Evolutionary conservation across 2,113 vertebrate species (phyloP).

Genomic region (Microtus richardsoni): DNA sequence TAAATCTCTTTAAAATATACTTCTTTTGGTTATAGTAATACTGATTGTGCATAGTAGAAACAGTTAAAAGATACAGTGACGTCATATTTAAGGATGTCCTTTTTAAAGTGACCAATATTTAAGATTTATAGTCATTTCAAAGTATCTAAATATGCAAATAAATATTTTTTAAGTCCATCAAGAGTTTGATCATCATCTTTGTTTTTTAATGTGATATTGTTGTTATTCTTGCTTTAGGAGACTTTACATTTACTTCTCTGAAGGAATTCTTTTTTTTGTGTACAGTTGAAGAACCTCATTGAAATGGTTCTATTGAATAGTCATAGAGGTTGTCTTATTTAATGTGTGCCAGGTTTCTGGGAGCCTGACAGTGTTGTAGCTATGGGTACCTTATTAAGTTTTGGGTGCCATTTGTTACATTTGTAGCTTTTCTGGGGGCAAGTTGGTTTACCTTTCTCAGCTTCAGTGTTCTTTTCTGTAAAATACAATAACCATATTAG

Average conservation of each 20-base stretch:
- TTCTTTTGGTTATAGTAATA: slow-evolving; percentile 14
- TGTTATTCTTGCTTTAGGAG: slow-evolving; percentile 6
- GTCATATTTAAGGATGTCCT: not conserved
- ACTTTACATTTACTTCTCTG: slow-evolving; percentile 43
- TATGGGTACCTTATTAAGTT: not conserved
- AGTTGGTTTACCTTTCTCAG: slow-evolving; percentile 37
- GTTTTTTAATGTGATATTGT: not conserved
- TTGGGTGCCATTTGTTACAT: slow-evolving; percentile 41
- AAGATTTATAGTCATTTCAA: slow-evolving; percentile 31
- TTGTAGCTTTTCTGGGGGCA: slow-evolving; percentile 37
- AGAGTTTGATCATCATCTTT: not conserved
- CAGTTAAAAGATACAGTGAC: slow-evolving; percentile 5
- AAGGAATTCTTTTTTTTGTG: slow-evolving; percentile 21
- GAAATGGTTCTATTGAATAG: slow-evolving; percentile 33
- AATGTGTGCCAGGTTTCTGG: slow-evolving; percentile 13
- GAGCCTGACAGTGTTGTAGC: not conserved
- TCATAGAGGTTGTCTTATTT: not conserved
- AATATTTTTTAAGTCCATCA: slow-evolving; percentile 12
- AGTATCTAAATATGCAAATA: slow-evolving; percentile 31
- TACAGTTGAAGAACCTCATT: not conserved
- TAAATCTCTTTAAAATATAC: not conserved
- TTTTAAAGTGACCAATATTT: slow-evolving; percentile 34
- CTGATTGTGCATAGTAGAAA: not conserved
- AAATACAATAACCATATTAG: not conserved
- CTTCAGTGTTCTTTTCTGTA: slow-evolving; percentile 7